Evolutionary conservation across 2,888 invertebrate genomes (phyloP), one percentile per base, ranked within the genome.

Genomic region (Aromia moschata): DNA sequence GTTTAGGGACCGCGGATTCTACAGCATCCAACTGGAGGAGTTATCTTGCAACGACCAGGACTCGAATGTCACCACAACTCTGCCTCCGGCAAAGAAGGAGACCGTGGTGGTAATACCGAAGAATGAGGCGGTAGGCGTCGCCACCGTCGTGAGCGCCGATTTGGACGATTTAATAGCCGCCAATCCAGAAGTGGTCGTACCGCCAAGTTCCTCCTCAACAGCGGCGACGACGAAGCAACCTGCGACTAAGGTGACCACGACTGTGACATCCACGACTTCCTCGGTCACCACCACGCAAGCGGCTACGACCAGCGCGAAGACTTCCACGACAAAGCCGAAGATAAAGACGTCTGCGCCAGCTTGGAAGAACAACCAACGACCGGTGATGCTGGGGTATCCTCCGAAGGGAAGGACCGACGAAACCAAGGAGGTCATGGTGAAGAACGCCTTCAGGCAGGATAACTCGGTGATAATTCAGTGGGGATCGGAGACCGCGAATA

Each of bases 381-480:
- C 92, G 14, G 89, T 91, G 0, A 81, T 92, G 62, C 85, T 90
- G 79, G 89, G 87, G 71, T 87, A 86, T 18, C 86, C 87, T 64
- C 85, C 88, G 72, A 84, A 83, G 62, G 85, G 87, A 73, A 85
- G 83, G 64, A 84, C 84, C 62, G 89, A 89, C 70, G 83, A 88
- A 46, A 82, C 84, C 57, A 89, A 88, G 68, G 93, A 93, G 76
- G 92, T 95, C 15, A 86, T 91, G 65, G 92, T 94, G 25, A 92
- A 92, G 78, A 92, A 91, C 73, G 94, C 94, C 7, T 90, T 91
- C 76, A 83, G 92, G 64, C 91, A 93, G 79, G 94, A 93, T 71
- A 93, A 89, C 77, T 89, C 94, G 0, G 92, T 96, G 14, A 90
- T 94, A 70, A 93, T 96, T 67, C 92, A 94, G 75, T 96, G 95